Evolutionary conservation across 2,888 invertebrate species (phyloP), one percentile per base, ranked within the genome.

Genomic region (Anticlea derivata): DNA sequence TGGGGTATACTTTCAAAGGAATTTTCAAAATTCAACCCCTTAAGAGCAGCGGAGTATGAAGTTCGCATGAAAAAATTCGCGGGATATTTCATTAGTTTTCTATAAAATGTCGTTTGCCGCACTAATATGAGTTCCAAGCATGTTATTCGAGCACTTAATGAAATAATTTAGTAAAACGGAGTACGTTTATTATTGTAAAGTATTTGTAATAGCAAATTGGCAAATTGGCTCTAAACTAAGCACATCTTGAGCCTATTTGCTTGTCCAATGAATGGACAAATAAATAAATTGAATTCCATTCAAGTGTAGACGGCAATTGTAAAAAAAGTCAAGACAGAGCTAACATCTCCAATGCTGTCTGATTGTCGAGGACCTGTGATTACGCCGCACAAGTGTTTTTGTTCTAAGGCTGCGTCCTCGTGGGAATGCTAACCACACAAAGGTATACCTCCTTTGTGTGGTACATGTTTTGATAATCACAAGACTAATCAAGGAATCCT

Each of bases 361-460:
- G 70, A 73, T 66, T 74, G 73, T 66, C 66, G 70, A 73, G 73
- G 70, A 70, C 70, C 61, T 35, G 46, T 60, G 66, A 73, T 73
- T 73, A 66, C 56, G 38, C 50, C 39, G 29, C 46, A 40, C 48
- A 55, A 41, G 52, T 56, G 70, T 73, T 73, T 75, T 73, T 70
- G 61, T 66, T 57, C 54, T 43, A 49, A 50, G 47, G 57, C 17
- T 59, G 60, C 58, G 58, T 44, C 57, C 46, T 53, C 67, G 75
- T 75, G 75, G 63, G 75, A 72, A 73, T 41, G 30, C 38, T 52
- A 47, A 41, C 41, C 50, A 47, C 48, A 70, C 66, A 73, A 70
- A 70, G 53, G 58, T 60, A 60, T 64, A 66, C 22, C 29, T 41
- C 50, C 54, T 41, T 41, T 41, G 41, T 31, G 31, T 10, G 13